Conservation (phyloP, 2,797 vertebrate genomes). For the Halcyon smyrnensis region DNA sequence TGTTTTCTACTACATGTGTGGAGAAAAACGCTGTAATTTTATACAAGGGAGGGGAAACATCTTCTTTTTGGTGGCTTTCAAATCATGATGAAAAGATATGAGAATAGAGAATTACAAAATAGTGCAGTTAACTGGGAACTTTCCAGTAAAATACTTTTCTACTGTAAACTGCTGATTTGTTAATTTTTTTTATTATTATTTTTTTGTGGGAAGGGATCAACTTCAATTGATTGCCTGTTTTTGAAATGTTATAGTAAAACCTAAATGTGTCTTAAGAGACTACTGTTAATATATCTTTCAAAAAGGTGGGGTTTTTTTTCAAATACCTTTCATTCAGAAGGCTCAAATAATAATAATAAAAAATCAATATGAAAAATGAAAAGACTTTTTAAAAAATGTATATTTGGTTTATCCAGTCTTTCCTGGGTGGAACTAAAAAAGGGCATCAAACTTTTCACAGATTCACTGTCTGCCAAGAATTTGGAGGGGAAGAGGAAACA, state of each 20-base stretch:
- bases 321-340: neutral
- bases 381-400: neutral
- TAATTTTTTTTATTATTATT: neutral
- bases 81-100: neutral
- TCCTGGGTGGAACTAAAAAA: neutral
- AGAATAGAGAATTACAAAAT: neutral
- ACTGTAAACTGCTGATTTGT: neutral
- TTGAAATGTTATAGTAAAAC: neutral
- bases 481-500: neutral
- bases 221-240: neutral
- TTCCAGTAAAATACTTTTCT: neutral
- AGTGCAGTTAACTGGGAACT: neutral
- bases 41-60: rapidly evolving
- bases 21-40: neutral
- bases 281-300: rapidly evolving
- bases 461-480: neutral
- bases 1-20: neutral
- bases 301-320: neutral
- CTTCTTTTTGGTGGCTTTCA: neutral
- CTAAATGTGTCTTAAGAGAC: neutral
- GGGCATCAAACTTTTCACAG: neutral
- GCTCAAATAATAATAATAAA: neutral
- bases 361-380: neutral
- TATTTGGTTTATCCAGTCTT: neutral
- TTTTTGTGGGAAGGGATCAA: neutral